Base-by-base conservation (phyloP, 2,797 vertebrate genomes). In the Mormyrus hasselquistii region DNA sequence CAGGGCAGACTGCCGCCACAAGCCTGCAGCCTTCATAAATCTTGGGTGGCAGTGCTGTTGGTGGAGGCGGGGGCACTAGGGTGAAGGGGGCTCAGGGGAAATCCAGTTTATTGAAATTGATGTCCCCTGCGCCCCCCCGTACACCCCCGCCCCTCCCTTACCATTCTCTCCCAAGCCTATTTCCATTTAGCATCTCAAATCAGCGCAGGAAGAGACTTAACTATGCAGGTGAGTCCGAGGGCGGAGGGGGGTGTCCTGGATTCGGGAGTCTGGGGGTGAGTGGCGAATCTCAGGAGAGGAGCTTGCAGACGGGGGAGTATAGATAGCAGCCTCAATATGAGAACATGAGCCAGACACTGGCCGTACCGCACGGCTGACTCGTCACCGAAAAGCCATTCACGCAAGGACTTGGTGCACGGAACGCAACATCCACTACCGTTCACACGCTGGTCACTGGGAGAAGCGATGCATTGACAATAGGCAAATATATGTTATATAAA, bases 1-100 rank as follows among this genome's bases (percentile, higher is more conserved):
- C 88, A 86, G 76, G 87, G 76, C 85, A 88, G 88, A 90, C 90
- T 88, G 89, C 91, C 89, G 89, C 91, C 89, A 90, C 73, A 8
- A 88, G 88, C 90, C 89, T 88, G 52, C 79, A 90, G 87, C 89
- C 87, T 88, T 83, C 92, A 94, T 93, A 93, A 92, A 92, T 93
- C 91, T 92, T 69, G 49, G 88, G 86, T 88, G 88, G 90, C 86
- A 22, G 86, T 89, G 10, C 88, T 53, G 90, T 22, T 84, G 89
- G 84, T 55, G 73, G 84, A 88, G 55, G 44, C 14, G 53, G 62
- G 38, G 89, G 19, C 19, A 55, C 6, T 76, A 19, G 82, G 55
- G 22, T 65, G 59, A 65, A 85, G 82, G 83, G 83, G 88, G 62
- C 83, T 89, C 83, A 29, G 22, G 88, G 88, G 88, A 83, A 89